Evolutionary conservation across 2,113 vertebrate genomes (phyloP).

Genomic region (Eulemur rufifrons): DNA sequence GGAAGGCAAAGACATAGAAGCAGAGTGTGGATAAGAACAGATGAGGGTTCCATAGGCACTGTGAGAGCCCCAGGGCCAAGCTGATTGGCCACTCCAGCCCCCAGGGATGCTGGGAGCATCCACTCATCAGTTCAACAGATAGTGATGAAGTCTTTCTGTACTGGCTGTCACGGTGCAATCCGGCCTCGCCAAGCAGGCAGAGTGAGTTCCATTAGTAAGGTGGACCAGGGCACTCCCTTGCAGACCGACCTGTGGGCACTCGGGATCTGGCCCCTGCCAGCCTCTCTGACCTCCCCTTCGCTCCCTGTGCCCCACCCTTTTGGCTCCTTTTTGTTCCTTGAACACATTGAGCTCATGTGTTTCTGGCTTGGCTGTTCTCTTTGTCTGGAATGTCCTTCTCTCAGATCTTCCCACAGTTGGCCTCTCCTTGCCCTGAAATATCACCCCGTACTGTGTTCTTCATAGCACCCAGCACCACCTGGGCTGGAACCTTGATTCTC

Average conservation of each 20-base stretch:
- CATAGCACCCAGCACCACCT: not conserved
- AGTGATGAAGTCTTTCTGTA: not conserved
- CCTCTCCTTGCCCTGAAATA: not conserved
- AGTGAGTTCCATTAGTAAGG: not conserved
- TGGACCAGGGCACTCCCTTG: not conserved
- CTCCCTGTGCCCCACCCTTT: not conserved
- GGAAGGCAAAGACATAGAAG: not conserved
- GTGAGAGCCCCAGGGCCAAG: not conserved
- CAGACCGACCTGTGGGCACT: not conserved
- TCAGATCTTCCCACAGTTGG: not conserved
- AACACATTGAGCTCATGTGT: not conserved
- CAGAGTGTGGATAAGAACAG: not conserved
- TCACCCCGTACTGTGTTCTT: not conserved
- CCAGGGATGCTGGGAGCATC: not conserved
- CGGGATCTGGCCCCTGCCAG: not conserved
- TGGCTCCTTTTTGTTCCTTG: not conserved
- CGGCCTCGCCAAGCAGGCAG: not conserved
- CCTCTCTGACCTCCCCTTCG: not conserved
- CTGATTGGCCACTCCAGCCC: not conserved
- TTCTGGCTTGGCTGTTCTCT: not conserved
- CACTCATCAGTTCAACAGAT: too few relatives aligned
- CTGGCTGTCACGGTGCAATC: rapidly evolving
- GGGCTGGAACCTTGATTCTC: not conserved
- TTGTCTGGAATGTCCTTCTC: not conserved
- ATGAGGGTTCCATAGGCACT: not conserved